These are phyloP conservation scores for Lissocephala sabroskyi DNA, from an alignment of 2,888 invertebrate species.

Conservation along the genomic window DNA sequence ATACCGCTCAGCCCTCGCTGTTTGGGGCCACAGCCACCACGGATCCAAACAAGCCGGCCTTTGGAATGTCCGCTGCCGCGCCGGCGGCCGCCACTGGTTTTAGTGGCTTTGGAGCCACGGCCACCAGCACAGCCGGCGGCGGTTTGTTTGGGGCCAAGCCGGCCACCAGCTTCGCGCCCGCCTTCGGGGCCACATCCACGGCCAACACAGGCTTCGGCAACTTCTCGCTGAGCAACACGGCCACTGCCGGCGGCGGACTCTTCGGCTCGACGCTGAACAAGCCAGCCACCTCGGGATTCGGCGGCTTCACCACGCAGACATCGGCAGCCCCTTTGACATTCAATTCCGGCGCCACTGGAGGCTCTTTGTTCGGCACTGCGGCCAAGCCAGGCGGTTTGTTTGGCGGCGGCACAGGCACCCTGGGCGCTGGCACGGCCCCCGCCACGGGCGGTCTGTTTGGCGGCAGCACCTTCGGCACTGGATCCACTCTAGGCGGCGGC, in stretches of 20 bases:
- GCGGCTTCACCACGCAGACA: conserved; percentile 74
- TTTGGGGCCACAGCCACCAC: conserved; percentile 66
- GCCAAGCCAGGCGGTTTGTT: conserved; percentile 71
- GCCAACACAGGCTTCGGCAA: conserved; percentile 65
- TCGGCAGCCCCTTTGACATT: conserved; percentile 69
- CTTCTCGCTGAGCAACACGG: conserved; percentile 56
- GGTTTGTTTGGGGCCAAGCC: conserved; percentile 68
- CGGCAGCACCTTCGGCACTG: conserved; percentile 61
- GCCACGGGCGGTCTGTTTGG: conserved; percentile 72
- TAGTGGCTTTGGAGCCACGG: conserved; percentile 67
- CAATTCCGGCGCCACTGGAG: conserved; percentile 55
- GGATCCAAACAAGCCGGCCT: conserved; percentile 70
- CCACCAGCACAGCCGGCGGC: conserved; percentile 72
- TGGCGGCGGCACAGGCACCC: conserved; percentile 63
- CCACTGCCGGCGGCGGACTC: conserved; percentile 54
- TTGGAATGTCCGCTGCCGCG: conserved; percentile 61
- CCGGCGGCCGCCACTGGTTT: conserved; percentile 68
- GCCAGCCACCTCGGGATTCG: conserved; percentile 75
- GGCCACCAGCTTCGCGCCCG: conserved; percentile 71
- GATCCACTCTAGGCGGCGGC: conserved; percentile 36
- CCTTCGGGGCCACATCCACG: conserved; percentile 68
- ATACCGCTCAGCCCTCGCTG: conserved; percentile 52
- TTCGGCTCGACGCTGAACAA: conserved; percentile 70
- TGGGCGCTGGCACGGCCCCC: conserved; percentile 32
- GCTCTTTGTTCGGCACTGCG: conserved; percentile 74